phyloP scores from a whole-genome alignment of 1,140 invertebrate genomes.

The Danaus melanippus region DNA sequence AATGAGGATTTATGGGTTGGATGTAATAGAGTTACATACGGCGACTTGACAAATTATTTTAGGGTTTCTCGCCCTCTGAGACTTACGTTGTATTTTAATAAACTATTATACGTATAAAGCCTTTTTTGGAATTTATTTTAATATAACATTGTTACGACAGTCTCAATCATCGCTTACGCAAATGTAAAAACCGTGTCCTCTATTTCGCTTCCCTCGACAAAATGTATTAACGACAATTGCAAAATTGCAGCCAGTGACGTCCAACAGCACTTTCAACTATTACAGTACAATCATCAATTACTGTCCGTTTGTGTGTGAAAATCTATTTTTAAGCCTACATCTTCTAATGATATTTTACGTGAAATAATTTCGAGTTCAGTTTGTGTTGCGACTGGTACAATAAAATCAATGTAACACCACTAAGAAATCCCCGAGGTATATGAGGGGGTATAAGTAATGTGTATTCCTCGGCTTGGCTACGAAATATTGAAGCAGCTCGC shows the following conservation, averaged over 20 bases:
- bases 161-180: too few species aligned
- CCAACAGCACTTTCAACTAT: slow-evolving; percentile 46
- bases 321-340: too few species aligned
- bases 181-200: too few species aligned
- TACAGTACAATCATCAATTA: slow-evolving; percentile 41
- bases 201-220: slow-evolving; percentile 19
- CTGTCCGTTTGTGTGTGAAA: slow-evolving; percentile 1
- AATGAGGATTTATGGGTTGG: slow-evolving; percentile 34
- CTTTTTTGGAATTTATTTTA: too few species aligned
- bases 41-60: slow-evolving; percentile 29
- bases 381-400: slow-evolving; percentile 15
- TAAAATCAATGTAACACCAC: slow-evolving; percentile 42
- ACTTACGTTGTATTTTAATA: slow-evolving; percentile 7
- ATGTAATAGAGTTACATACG: slow-evolving; percentile 24
- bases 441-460: slow-evolving; percentile 29
- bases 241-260: slow-evolving; percentile 62
- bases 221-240: slow-evolving; percentile 69
- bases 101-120: too few species aligned
- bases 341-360: slow-evolving; percentile 20
- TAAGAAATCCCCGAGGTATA: slow-evolving; percentile 23
- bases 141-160: too few species aligned
- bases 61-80: slow-evolving; percentile 6
- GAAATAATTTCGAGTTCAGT: slow-evolving; percentile 33
- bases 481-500: slow-evolving; percentile 10
- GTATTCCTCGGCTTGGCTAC: slow-evolving; percentile 23